Evolutionary conservation across 2,113 vertebrate species (phyloP).

Genomic region (Sturnus vulgaris): DNA sequence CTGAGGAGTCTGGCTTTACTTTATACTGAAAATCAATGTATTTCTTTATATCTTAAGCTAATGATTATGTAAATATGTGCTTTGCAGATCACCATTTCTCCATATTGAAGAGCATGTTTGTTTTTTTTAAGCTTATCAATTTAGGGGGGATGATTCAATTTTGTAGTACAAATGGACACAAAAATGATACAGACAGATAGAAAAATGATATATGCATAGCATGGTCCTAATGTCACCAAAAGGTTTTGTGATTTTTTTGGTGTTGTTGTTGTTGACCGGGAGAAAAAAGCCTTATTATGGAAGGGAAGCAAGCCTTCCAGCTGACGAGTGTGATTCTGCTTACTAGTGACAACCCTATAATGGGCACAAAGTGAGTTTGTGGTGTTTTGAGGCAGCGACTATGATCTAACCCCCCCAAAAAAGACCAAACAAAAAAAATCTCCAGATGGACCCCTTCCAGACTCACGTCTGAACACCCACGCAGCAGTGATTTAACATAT

Average conservation of each 20-base stretch:
- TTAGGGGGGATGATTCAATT: neutral
- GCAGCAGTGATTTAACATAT: neutral
- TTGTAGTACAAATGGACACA: neutral
- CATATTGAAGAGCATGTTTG: neutral
- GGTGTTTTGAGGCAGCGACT: neutral
- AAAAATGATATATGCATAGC: neutral
- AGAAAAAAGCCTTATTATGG: neutral
- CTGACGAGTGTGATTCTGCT: neutral
- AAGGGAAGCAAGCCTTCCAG: neutral
- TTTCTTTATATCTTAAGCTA: neutral
- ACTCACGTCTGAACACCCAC: neutral
- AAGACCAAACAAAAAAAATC: neutral
- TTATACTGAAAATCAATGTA: neutral
- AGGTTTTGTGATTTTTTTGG: neutral
- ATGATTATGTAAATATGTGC: neutral
- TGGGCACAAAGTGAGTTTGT: neutral
- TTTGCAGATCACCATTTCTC: neutral
- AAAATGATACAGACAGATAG: neutral
- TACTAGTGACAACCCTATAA: neutral
- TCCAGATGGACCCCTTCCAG: neutral
- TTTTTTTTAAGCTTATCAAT: neutral
- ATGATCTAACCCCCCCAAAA: neutral
- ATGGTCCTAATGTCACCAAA: neutral
- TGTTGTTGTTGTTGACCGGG: fast-evolving
- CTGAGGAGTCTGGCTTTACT: neutral